These are phyloP conservation scores for Psammodynastes pulverulentus DNA, from an alignment of 2,113 vertebrate species.

Conservation along the genomic window DNA sequence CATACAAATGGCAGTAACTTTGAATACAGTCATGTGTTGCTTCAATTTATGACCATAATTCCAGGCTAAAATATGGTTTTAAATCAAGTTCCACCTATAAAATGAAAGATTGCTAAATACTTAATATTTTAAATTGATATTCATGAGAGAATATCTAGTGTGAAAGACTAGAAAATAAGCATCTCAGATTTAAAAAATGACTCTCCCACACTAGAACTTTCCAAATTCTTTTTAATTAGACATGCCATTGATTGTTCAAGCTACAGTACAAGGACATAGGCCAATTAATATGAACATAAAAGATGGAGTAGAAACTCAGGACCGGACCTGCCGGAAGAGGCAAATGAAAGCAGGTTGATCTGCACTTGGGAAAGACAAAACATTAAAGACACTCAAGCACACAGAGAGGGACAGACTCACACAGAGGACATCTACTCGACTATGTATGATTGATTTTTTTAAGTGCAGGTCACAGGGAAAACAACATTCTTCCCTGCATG, in stretches of 20 bases:
- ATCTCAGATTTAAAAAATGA: neutral
- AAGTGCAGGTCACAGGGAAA: neutral
- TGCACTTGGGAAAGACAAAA: constrained; percentile 19
- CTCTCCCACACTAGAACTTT: neutral
- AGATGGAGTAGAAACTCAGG: neutral
- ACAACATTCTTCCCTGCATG: neutral
- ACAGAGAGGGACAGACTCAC: neutral
- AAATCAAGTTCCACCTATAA: neutral
- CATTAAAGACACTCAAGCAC: neutral
- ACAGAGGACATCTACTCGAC: neutral
- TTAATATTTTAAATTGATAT: neutral
- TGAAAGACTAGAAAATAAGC: neutral
- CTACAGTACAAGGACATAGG: constrained; percentile 28
- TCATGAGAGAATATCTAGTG: neutral
- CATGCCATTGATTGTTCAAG: constrained; percentile 24
- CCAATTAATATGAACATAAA: neutral
- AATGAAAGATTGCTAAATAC: neutral
- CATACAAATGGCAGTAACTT: neutral
- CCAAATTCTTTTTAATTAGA: constrained; percentile 16
- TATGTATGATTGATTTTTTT: neutral
- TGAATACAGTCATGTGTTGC: neutral
- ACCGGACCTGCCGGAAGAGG: neutral
- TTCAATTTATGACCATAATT: neutral
- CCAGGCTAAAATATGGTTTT: neutral
- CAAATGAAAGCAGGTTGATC: neutral